Evolutionary conservation across 2,888 invertebrate species (phyloP).

Genomic region (Drosophila kambysellisi): DNA sequence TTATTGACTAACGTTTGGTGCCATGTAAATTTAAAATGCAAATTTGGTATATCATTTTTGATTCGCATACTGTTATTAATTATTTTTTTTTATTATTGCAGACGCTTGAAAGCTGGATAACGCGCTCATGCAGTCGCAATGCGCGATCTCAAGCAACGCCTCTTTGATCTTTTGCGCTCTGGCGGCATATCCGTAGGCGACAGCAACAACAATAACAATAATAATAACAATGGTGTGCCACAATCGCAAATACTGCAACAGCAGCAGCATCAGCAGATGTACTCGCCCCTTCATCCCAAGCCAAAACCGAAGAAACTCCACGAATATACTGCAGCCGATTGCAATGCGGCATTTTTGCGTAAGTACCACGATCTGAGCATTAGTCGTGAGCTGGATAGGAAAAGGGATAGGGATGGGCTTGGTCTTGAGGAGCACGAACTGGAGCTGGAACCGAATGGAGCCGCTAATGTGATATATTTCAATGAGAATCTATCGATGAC

Average conservation of each 20-base stretch:
- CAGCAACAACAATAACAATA: constrained; percentile 19
- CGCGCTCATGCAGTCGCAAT: constrained; percentile 62
- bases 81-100: constrained; percentile 23
- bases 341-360: constrained; percentile 81
- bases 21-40: neutral
- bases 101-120: constrained; percentile 17
- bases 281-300: constrained; percentile 43
- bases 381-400: constrained; percentile 32
- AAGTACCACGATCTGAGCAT: constrained; percentile 83
- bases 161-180: constrained; percentile 83
- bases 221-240: neutral
- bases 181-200: constrained; percentile 72
- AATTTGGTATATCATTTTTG: neutral
- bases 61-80: neutral
- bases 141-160: constrained; percentile 84
- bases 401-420: constrained; percentile 5
- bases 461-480: constrained; percentile 83
- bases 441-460: constrained; percentile 23
- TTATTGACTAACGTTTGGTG: neutral
- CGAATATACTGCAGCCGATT: constrained; percentile 83
- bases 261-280: constrained; percentile 19
- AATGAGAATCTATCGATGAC: constrained; percentile 85
- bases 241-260: constrained; percentile 28
- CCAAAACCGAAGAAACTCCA: constrained; percentile 83
- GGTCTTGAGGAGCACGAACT: constrained; percentile 4